phyloP scores from a whole-genome alignment of 2,113 vertebrate species.

The Campylorhamphus procurvoides region DNA sequence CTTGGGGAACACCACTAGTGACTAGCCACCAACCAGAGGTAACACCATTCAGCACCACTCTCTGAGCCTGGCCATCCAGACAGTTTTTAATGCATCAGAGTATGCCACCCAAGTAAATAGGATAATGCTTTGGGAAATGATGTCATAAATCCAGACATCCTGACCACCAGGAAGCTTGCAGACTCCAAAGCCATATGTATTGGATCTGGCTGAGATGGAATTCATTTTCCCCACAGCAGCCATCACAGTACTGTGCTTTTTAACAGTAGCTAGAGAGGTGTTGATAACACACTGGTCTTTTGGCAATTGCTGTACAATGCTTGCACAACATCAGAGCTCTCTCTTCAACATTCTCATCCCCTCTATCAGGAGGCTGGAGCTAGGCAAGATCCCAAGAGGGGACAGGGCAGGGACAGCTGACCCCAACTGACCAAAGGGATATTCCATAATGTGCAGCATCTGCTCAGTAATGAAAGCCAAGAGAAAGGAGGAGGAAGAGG shows the following conservation, averaged over 20 bases:
- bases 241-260: background rate
- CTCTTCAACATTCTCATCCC: background rate
- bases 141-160: background rate
- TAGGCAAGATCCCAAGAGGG: background rate
- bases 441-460: background rate
- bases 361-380: background rate
- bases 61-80: background rate
- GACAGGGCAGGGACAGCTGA: background rate
- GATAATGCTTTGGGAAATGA: background rate
- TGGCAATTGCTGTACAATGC: background rate
- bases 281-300: background rate
- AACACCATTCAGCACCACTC: background rate
- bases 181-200: background rate
- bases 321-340: background rate
- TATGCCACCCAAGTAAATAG: background rate
- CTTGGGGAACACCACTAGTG: background rate
- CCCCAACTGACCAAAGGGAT: background rate
- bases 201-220: background rate
- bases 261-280: background rate
- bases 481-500: background rate
- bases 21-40: background rate
- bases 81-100: background rate
- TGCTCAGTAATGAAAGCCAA: background rate
- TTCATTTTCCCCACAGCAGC: background rate
- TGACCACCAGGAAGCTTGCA: background rate